Base-by-base conservation (phyloP, 2,888 invertebrate species). In the Amblyteles armatorius region DNA sequence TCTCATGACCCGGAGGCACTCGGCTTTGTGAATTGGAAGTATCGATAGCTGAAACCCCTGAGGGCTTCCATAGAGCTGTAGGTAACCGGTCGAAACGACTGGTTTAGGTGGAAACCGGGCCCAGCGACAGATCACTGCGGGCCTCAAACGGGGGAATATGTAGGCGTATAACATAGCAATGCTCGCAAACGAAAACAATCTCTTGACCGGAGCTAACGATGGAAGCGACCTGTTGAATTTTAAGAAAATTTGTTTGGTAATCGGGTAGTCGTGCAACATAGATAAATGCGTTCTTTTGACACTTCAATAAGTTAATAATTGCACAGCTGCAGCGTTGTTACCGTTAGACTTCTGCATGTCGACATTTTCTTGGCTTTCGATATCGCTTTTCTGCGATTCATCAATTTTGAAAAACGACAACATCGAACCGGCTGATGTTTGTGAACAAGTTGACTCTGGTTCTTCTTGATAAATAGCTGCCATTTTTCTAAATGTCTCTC, bases 181-280 rank as follows among this genome's bases (percentile, higher is more conserved):
- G 22, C 48, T 26, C 9, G 68, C 68, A n/a, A 48, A 48, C 68
- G 65, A 65, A 36, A 65, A 65, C 65, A 65, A 36, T 65, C 65
- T 33, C n/a, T 65, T 40, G n/a, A 65, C 40, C 16, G 40, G 40
- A 36, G 65, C 65, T n/a, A 40, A 40, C 33, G 40, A 40, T 40
- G 55, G 55, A 55, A 68, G 44, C 68, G 26, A 29, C 9, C 48
- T 68, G 44, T 68, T 68, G 48, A 22, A 22, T 44, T 22, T 48
- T 3, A 52, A 52, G 33, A 71, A 71, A 44, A 71, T 50, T 33
- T 71, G 0, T 71, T 71, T 71, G 13, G 6, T 33, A 29, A 60
- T 60, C 7, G 60, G 33, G 60, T 60, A 60, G 16, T 29, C 60
- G 60, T 29, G 11, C 29, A 60, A 60, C 60, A 60, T 60, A 11